These are phyloP conservation scores for Ameiurus melas DNA, from an alignment of 2,113 vertebrate genomes.

Conservation along the genomic window DNA sequence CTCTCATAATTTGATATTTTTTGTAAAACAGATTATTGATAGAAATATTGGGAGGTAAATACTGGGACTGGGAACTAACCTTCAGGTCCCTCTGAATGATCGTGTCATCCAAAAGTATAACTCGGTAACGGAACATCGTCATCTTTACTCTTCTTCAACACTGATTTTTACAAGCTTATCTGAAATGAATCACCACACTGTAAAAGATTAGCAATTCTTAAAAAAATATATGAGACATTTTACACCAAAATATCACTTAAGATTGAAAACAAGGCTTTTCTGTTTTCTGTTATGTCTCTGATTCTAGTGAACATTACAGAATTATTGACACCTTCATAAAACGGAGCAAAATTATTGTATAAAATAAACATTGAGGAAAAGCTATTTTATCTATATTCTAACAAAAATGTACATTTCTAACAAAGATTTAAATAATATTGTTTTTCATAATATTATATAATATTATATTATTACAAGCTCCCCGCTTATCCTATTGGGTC, in stretches of 20 bases:
- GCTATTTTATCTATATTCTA: neutral
- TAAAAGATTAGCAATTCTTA: neutral
- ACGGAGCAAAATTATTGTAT: neutral
- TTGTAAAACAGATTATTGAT: neutral
- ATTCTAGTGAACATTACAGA: neutral
- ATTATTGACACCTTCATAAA: neutral
- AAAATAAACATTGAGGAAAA: neutral
- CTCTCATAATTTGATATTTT: neutral
- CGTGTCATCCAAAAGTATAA: conserved; percentile 87
- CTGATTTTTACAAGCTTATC: neutral
- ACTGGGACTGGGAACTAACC: conserved; percentile 72
- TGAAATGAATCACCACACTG: neutral
- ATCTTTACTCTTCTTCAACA: conserved; percentile 61
- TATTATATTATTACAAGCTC: no score
- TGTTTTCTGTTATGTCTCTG: neutral
- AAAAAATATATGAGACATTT: neutral
- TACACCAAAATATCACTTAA: neutral
- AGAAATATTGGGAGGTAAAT: neutral
- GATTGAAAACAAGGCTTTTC: neutral
- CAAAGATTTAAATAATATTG: no score
- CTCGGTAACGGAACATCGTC: conserved; percentile 87
- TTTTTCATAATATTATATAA: no score
- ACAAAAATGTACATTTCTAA: neutral
- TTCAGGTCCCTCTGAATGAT: conserved; percentile 87
- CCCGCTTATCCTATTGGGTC: no score